A percentile compares a stretch with the other conserved stretches of the same genome.
These are phyloP conservation scores for Craseonycteris thonglongyai DNA, from an alignment of 2,113 vertebrate species.

Conservation along the genomic window DNA sequence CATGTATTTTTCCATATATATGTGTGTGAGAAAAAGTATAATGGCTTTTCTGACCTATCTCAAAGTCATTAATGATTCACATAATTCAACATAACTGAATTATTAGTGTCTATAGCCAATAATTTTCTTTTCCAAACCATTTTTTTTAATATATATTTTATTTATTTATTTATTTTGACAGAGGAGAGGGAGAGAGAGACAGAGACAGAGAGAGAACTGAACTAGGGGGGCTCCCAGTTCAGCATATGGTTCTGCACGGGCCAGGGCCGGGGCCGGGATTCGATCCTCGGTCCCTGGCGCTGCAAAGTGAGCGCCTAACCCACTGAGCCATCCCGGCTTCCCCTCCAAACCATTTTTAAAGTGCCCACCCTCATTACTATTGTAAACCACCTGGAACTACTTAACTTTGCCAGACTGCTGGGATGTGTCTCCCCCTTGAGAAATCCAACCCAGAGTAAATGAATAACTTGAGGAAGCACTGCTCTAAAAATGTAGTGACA, in stretches of 20 bases:
- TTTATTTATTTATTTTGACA: too few species aligned
- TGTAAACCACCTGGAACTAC: constrained; percentile 49
- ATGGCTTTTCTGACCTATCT: constrained; percentile 20
- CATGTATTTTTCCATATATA: not conserved
- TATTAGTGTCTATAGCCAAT: constrained; percentile 48
- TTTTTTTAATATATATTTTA: too few species aligned
- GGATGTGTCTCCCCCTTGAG: constrained; percentile 12
- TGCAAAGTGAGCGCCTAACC: too few species aligned
- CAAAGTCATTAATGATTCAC: constrained; percentile 39
- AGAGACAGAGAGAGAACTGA: too few species aligned
- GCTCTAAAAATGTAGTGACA: constrained; percentile 40
- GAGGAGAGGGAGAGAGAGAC: too few species aligned
- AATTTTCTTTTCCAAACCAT: constrained; percentile 51
- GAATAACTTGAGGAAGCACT: constrained; percentile 34
- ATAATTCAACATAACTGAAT: constrained; percentile 31
- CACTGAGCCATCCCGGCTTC: too few species aligned
- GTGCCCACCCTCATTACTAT: constrained; percentile 41
- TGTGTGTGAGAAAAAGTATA: not conserved
- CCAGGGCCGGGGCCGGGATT: too few species aligned
- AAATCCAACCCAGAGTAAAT: constrained; percentile 42
- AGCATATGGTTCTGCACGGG: too few species aligned
- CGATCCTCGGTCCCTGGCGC: too few species aligned
- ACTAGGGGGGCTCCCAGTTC: too few species aligned
- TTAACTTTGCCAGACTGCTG: constrained; percentile 52
- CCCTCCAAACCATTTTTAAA: too few species aligned